These are phyloP conservation scores for Rallus limicola DNA, from an alignment of 2,113 vertebrate genomes.

Conservation along the genomic window DNA sequence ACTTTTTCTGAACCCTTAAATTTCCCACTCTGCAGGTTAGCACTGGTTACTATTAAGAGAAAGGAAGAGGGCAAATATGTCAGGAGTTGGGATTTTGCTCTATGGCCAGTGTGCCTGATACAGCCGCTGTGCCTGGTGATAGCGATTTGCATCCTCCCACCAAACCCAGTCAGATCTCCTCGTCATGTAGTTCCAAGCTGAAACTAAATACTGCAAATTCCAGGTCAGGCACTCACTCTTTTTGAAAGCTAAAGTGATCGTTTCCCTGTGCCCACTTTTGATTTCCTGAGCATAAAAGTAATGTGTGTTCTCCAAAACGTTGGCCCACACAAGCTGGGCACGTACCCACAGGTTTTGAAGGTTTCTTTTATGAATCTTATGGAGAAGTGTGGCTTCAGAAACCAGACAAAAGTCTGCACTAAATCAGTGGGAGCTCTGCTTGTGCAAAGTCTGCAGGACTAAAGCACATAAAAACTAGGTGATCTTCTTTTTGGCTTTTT, in stretches of 20 bases:
- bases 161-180: neutral
- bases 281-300: slow-evolving; percentile 32
- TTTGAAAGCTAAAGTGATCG: slow-evolving; percentile 14
- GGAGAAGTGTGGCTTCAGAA: neutral
- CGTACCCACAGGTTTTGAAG: slow-evolving; percentile 8
- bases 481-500: neutral
- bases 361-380: neutral
- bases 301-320: neutral
- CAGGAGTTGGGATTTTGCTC: neutral
- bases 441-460: neutral
- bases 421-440: neutral
- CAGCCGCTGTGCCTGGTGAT: accelerated
- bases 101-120: accelerated
- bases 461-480: neutral
- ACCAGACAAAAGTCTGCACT: slow-evolving; percentile 28
- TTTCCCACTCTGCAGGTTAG: neutral
- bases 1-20: neutral
- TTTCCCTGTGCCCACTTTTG: slow-evolving; percentile 14
- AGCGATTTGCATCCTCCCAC: neutral
- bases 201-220: slow-evolving; percentile 8
- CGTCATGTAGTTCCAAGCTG: neutral
- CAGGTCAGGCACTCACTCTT: neutral
- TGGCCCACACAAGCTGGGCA: slow-evolving; percentile 37
- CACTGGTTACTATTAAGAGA: neutral
- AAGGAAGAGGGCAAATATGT: neutral